Percentiles rank a stretch among this genome's conserved stretches.
These are phyloP conservation scores for Eleutherodactylus coqui DNA, from an alignment of 2,797 vertebrate species.

Conservation along the genomic window DNA sequence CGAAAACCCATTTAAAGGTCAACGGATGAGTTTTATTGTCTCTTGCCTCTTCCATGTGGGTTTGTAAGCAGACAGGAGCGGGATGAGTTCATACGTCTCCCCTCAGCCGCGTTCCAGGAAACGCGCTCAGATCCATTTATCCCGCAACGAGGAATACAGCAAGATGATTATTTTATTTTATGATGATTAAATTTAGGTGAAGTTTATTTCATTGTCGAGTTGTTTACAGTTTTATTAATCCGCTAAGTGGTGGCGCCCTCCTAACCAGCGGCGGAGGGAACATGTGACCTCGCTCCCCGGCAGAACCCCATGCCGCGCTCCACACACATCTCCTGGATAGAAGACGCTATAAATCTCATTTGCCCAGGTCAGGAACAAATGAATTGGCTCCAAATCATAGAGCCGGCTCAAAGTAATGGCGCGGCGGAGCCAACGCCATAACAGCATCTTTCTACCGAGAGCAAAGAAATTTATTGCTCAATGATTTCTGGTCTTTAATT, in stretches of 20 bases:
- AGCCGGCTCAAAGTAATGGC: constrained; percentile 47
- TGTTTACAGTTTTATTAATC: constrained; percentile 43
- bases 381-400: constrained; percentile 52
- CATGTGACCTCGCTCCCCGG: constrained; percentile 13
- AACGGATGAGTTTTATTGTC: no score
- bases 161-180: constrained; percentile 45
- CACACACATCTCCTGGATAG: not conserved
- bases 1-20: no score
- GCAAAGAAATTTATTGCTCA: constrained; percentile 59
- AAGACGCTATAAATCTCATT: constrained; percentile 46
- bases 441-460: constrained; percentile 47
- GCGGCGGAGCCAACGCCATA: constrained; percentile 30
- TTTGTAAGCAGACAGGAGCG: no score
- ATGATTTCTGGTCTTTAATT: constrained; percentile 62
- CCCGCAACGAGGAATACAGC: not conserved
- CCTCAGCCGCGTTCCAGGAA: not conserved
- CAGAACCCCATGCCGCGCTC: not conserved
- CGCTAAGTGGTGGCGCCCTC: constrained; percentile 6
- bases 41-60: no score
- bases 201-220: constrained; percentile 14
- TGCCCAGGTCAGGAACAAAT: constrained; percentile 54
- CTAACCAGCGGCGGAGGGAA: constrained; percentile 13
- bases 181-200: constrained; percentile 24
- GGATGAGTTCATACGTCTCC: not conserved
- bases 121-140: not conserved